phyloP scores from a whole-genome alignment of 2,797 vertebrate species.

The Chaetophractus vellerosus region DNA sequence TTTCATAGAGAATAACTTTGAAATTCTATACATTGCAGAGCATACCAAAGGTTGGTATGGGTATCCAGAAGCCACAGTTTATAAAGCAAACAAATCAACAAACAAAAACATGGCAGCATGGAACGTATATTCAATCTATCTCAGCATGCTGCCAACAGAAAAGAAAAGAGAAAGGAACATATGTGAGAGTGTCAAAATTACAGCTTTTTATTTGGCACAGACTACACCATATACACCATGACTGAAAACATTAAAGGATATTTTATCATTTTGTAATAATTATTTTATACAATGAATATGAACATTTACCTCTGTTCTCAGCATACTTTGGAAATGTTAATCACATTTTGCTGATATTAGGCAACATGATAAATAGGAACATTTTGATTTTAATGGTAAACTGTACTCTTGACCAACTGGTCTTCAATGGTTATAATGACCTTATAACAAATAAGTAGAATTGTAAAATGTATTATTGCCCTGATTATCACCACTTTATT shows the following conservation, averaged over 20 bases:
- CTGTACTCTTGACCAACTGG: background rate
- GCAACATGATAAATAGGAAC: background rate
- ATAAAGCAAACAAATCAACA: constrained; percentile 39
- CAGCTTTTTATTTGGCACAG: background rate
- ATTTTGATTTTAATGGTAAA: constrained; percentile 30
- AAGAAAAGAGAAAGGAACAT: background rate
- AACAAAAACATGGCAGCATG: background rate
- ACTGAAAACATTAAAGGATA: background rate
- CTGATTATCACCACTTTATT: background rate
- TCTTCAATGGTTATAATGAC: background rate
- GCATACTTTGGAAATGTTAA: background rate
- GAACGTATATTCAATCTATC: background rate
- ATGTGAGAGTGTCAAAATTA: background rate
- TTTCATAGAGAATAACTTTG: background rate
- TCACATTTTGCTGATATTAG: background rate
- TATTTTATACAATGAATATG: background rate
- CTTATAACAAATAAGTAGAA: constrained; percentile 32
- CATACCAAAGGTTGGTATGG: background rate
- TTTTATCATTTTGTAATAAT: background rate
- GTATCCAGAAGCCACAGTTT: constrained; percentile 5
- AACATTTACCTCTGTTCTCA: background rate
- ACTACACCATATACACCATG: background rate
- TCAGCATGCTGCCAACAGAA: background rate
- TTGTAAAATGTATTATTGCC: constrained; percentile 1
- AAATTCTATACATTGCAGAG: background rate